A percentile compares a stretch with the other conserved stretches of the same genome.
Evolutionary conservation across 2,113 vertebrate genomes (phyloP).

Genomic region (Ceuthmochares aereus): DNA sequence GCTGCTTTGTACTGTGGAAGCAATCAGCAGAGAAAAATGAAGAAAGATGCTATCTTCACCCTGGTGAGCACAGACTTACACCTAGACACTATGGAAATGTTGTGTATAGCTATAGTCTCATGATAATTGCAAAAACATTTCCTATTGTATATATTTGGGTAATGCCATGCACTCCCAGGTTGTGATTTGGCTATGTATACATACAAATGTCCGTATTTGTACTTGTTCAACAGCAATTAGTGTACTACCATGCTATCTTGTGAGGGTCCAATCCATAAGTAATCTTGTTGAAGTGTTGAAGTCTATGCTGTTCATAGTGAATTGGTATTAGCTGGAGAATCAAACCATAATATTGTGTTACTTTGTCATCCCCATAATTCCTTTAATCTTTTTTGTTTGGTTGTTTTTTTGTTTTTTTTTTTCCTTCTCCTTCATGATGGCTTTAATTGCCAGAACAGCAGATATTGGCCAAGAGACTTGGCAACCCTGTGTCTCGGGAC

Average conservation of each 20-base stretch:
- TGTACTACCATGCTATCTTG: neutral
- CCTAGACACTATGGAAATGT: neutral
- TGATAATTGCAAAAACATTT: neutral
- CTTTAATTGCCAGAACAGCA: neutral
- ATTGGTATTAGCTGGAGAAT: neutral
- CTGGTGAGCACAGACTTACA: neutral
- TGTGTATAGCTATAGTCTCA: neutral
- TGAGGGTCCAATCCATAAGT: neutral
- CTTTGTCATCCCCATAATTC: neutral
- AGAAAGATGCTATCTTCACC: neutral
- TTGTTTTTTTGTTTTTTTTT: neutral
- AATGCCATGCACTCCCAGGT: neutral
- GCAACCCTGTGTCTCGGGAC: neutral
- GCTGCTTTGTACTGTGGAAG: neutral
- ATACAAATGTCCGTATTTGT: neutral
- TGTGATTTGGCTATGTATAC: neutral
- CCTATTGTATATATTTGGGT: neutral
- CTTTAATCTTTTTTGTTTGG: neutral
- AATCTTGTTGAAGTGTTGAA: neutral
- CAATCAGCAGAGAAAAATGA: neutral
- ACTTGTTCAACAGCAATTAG: neutral
- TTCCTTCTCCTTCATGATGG: neutral
- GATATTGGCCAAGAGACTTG: constrained; percentile 12
- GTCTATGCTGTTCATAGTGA: neutral
- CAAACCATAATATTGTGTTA: neutral